Evolutionary conservation across 2,888 invertebrate genomes (phyloP).

Genomic region (Orthosia gracilis): DNA sequence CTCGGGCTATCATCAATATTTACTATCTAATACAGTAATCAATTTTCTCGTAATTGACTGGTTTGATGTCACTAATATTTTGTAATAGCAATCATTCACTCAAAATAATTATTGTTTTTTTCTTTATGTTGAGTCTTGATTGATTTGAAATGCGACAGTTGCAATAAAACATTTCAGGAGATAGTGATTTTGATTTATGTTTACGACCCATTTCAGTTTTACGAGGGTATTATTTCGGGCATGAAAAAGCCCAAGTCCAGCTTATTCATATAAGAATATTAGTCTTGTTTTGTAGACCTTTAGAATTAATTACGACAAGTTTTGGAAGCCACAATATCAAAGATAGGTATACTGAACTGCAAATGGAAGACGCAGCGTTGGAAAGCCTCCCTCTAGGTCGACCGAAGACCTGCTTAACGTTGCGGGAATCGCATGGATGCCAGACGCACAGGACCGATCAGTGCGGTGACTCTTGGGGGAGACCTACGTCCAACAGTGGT

Average conservation of each 20-base stretch:
- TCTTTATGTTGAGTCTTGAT: not conserved
- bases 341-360: no score
- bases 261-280: not conserved
- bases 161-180: slow-evolving; percentile 19
- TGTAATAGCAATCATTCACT: slow-evolving; percentile 23
- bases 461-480: no score
- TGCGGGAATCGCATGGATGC: no score
- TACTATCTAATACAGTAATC: slow-evolving; percentile 5
- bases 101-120: slow-evolving; percentile 2
- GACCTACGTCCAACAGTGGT: no score
- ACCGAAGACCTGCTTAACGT: no score
- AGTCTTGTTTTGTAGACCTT: no score
- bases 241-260: not conserved
- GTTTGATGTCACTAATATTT: slow-evolving; percentile 22
- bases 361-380: no score
- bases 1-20: not conserved
- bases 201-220: slow-evolving; percentile 23
- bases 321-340: not conserved
- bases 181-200: slow-evolving; percentile 21
- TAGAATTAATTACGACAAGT: not conserved
- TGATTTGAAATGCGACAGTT: not conserved
- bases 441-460: no score
- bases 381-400: no score
- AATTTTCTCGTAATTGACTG: slow-evolving; percentile 10
- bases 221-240: slow-evolving; percentile 5